These are phyloP conservation scores for Drosophila nr. perissopoda DNA, from an alignment of 2,888 invertebrate species.

Conservation along the genomic window DNA sequence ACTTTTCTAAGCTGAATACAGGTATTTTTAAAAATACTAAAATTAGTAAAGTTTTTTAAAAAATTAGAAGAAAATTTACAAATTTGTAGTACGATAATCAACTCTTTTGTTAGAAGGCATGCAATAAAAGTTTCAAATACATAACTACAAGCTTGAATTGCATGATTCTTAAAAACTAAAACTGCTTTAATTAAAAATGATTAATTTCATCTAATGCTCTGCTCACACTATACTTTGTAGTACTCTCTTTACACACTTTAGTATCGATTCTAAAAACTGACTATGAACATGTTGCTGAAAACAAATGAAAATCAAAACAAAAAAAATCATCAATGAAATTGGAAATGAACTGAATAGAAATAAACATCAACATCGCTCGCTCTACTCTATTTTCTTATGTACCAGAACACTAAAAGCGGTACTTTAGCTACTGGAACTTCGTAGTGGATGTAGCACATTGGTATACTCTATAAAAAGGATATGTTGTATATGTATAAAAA, in stretches of 20 bases:
- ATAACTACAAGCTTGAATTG: conserved; percentile 16
- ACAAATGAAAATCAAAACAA: conserved; percentile 25
- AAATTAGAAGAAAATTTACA: not conserved
- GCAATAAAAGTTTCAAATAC: not conserved
- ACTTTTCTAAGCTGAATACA: not conserved
- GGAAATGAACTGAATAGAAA: conserved; percentile 56
- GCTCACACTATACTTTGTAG: conserved; percentile 41
- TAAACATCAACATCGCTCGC: conserved; percentile 68
- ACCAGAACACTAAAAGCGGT: conserved; percentile 54
- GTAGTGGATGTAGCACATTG: conserved; percentile 72
- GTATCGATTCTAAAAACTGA: conserved; percentile 72
- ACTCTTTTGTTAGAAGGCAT: not conserved
- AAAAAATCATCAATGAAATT: conserved; percentile 68
- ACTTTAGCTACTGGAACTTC: conserved; percentile 70
- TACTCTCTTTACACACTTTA: conserved; percentile 46
- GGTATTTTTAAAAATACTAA: not conserved
- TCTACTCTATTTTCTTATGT: conserved; percentile 65
- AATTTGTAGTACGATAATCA: not conserved
- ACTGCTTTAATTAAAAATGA: not conserved
- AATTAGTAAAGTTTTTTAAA: not conserved
- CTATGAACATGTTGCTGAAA: conserved; percentile 83
- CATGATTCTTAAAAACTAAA: conserved; percentile 37
- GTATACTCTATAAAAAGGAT: conserved; percentile 43
- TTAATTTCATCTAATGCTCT: conserved; percentile 17
- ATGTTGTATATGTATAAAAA: conserved; percentile 50